These are phyloP conservation scores for Bembecia ichneumoniformis DNA, from an alignment of 2,888 invertebrate species.

Conservation along the genomic window DNA sequence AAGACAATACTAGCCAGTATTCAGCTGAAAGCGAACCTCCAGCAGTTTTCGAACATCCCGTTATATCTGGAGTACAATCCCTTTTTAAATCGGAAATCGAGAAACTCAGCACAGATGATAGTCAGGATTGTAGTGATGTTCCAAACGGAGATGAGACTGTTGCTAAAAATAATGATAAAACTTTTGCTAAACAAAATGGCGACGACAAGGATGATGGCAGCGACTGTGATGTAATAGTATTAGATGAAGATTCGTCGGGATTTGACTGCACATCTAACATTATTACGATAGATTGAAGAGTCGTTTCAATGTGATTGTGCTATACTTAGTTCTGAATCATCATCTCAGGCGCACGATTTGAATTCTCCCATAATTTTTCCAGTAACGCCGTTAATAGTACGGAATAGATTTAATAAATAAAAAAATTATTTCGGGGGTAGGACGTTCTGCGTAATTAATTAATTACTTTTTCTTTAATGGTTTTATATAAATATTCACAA, in stretches of 20 bases:
- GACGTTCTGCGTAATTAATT: no score
- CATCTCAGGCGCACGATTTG: no score
- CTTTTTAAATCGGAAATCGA: slow-evolving; percentile 34
- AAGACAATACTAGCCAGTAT: slow-evolving; percentile 26
- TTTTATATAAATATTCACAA: no score
- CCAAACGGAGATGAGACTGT: slow-evolving; percentile 4
- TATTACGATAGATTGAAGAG: slow-evolving; percentile 4
- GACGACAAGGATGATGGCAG: slow-evolving; percentile 4
- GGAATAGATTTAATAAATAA: no score
- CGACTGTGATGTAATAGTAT: slow-evolving; percentile 21
- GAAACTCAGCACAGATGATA: slow-evolving; percentile 9
- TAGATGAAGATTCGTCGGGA: slow-evolving; percentile 39
- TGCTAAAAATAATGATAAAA: slow-evolving; percentile 1
- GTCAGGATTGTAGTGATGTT: slow-evolving; percentile 4
- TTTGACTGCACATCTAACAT: slow-evolving; percentile 14
- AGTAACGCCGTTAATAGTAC: no score
- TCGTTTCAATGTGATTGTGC: neutral
- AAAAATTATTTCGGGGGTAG: no score
- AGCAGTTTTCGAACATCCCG: slow-evolving; percentile 42
- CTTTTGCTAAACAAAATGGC: neutral
- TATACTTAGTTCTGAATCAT: no score
- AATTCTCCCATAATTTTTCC: no score
- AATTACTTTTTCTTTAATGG: no score
- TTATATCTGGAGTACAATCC: slow-evolving; percentile 59
- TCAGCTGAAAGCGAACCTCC: slow-evolving; percentile 27